phyloP scores from a whole-genome alignment of 1,140 invertebrate genomes.

The Bilobella aurantiaca region DNA sequence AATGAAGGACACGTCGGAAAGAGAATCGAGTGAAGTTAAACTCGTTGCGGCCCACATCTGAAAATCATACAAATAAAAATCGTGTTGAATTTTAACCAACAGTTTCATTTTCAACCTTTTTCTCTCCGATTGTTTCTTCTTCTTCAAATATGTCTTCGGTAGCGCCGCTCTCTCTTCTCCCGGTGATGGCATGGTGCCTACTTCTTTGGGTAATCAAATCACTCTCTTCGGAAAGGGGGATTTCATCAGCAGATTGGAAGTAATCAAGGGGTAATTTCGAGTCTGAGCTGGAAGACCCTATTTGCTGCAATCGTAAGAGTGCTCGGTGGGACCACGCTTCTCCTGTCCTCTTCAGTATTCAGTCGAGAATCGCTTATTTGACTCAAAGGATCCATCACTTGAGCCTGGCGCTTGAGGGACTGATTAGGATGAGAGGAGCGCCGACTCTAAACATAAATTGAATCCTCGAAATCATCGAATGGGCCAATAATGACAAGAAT shows the following conservation, averaged over 20 bases:
- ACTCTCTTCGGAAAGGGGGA: neutral
- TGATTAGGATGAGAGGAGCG: slow-evolving; percentile 21
- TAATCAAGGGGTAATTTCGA: slow-evolving; percentile 65
- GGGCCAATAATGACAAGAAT: too few relatives aligned
- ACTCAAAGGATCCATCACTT: slow-evolving; percentile 7
- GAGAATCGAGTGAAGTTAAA: slow-evolving; percentile 26
- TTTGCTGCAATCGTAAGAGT: neutral
- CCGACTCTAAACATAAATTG: slow-evolving; percentile 12
- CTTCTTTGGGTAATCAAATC: neutral
- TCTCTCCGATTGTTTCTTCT: neutral
- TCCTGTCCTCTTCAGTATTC: neutral
- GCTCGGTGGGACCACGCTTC: neutral
- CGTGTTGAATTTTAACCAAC: too few relatives aligned
- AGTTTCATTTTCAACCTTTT: neutral
- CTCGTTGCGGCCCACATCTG: slow-evolving; percentile 17
- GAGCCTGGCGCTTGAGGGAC: slow-evolving; percentile 17
- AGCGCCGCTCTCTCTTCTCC: neutral
- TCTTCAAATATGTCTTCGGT: slow-evolving; percentile 14
- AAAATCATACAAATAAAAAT: neutral
- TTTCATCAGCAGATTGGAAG: slow-evolving; percentile 42
- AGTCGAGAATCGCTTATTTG: neutral
- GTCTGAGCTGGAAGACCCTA: slow-evolving; percentile 52
- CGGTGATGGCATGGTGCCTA: neutral
- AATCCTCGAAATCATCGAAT: neutral
- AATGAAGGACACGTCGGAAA: slow-evolving; percentile 58